Evolutionary conservation across 2,113 vertebrate genomes (phyloP), one percentile per base, ranked within the genome.

Genomic region (Cheirogaleus medius): DNA sequence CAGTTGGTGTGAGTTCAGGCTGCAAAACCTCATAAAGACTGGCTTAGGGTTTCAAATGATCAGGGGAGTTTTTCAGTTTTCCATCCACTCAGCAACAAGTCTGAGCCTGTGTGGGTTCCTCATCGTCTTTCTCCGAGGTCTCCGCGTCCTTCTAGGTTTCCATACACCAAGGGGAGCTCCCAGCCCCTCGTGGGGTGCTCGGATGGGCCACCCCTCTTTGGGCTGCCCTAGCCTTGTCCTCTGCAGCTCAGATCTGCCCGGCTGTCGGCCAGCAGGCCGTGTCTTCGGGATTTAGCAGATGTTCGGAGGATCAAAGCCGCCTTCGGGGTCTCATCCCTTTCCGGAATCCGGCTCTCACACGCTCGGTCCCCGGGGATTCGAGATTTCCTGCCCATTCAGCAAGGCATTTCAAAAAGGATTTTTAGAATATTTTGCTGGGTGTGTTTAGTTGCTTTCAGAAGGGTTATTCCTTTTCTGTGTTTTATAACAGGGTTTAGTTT

Each of bases 131-230:
- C 49, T 1, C 21, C 54, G 52, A 68, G 42, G 39, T 69, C 63
- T 47, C 29, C 23, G 6, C 18, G n/a, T 77, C 23, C 47, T 52
- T 92, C 84, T 42, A 20, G 95, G 58, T 42, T 29, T 18, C 39
- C 0, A 29, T 3, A 5, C 1, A 1, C 8, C 11, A 17, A 39
- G 13, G 25, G 13, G 37, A 56, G 54, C 54, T 0, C 49, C 27
- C 47, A 6, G 29, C 2, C 6, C 42, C 13, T 0, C 1, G 13
- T 15, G 34, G 37, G 12, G 4, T 52, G 34, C 21, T 44, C 9
- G 10, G 4, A 8, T 0, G 18, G 12, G 87, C 27, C 10, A 0
- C 1, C 1, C 18, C 12, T 49, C 5, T 1, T 1, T 3, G 47
- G 69, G 10, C 8, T 23, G 25, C n/a, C 85, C 39, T 2, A 0